phyloP scores from a whole-genome alignment of 2,797 vertebrate species.

The Gallirallus australis region DNA sequence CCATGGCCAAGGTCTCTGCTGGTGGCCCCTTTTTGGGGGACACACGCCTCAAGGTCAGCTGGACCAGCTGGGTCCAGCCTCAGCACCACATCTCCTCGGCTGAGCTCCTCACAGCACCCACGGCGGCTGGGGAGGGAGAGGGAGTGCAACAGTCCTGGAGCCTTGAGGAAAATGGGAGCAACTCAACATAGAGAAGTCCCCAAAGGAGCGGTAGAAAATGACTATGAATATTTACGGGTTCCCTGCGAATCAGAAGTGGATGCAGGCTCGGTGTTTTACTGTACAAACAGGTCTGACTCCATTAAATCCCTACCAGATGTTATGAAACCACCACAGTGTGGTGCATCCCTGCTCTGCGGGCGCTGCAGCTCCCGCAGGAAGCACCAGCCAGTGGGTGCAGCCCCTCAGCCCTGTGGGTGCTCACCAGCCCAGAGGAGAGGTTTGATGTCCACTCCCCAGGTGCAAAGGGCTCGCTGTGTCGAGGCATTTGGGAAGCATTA shows the following conservation, averaged over 20 bases:
- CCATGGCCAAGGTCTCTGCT: not conserved
- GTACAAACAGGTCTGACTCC: not conserved
- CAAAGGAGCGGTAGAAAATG: not conserved
- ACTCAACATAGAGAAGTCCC: not conserved
- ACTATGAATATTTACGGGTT: accelerated
- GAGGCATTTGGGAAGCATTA: not conserved
- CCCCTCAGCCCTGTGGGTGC: not conserved
- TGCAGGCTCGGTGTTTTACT: accelerated
- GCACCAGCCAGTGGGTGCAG: not conserved
- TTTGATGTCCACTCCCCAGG: not conserved
- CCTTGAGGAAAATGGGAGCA: not conserved
- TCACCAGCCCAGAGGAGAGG: accelerated
- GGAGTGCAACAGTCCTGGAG: accelerated
- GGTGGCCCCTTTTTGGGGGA: not conserved
- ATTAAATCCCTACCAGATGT: not conserved
- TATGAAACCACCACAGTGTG: accelerated
- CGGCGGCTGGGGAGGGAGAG: not conserved
- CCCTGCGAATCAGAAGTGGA: accelerated
- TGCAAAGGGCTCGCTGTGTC: not conserved
- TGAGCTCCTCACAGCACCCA: accelerated
- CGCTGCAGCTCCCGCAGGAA: not conserved
- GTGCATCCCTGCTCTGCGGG: accelerated
- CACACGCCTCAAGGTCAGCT: no score
- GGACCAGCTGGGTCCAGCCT: not conserved
- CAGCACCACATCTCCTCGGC: not conserved